Evolutionary conservation across 92 coral and sea anemone genomes (phyloP).

Genomic region (Palythoa heliodiscus): DNA sequence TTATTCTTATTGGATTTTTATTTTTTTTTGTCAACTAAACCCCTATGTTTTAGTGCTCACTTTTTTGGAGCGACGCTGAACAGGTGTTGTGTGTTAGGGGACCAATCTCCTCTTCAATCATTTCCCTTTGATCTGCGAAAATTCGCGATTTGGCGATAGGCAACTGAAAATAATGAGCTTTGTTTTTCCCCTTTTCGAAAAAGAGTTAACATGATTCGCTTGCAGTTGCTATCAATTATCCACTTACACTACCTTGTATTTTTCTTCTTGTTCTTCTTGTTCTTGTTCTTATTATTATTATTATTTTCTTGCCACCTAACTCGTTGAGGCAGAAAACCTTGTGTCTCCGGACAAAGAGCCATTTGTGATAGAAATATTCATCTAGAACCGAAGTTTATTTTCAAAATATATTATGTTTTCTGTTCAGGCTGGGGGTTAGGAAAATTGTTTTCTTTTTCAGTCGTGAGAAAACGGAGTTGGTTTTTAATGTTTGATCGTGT

Average conservation of each 20-base stretch:
- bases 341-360: background rate
- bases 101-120: background rate
- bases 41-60: background rate
- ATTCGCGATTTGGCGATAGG: background rate
- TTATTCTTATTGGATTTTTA: background rate
- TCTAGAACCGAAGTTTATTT: conserved; percentile 12
- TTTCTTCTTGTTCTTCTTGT: too few relatives aligned
- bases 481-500: conserved; percentile 36
- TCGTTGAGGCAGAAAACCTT: too few relatives aligned
- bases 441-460: conserved; percentile 43
- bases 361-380: background rate
- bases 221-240: background rate
- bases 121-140: background rate
- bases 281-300: too few relatives aligned
- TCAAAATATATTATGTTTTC: conserved; percentile 35
- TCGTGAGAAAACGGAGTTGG: conserved; percentile 38
- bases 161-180: background rate
- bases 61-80: background rate
- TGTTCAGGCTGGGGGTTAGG: conserved; percentile 48
- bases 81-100: conserved; percentile 4
- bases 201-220: background rate
- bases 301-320: background rate
- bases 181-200: background rate
- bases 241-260: background rate
- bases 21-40: background rate